These are phyloP conservation scores for Penaeus indicus DNA, from an alignment of 1,140 invertebrate genomes.

Conservation along the genomic window DNA sequence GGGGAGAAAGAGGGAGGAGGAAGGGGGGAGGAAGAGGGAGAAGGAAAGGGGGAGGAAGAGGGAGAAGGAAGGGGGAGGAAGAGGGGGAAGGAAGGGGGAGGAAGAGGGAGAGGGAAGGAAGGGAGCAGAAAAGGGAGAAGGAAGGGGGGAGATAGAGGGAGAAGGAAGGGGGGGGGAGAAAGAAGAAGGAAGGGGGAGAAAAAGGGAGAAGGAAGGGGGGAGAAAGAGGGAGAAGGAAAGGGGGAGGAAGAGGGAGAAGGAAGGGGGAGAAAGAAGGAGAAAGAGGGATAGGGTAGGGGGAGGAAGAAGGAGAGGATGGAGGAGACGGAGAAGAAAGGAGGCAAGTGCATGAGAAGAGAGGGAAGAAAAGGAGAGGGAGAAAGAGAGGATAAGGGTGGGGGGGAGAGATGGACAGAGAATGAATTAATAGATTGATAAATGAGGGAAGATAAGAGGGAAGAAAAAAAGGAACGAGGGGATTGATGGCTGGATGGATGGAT, in stretches of 20 bases:
- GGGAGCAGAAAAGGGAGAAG: neutral
- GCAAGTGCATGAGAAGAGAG: conserved; percentile 23
- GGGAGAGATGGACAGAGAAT: conserved; percentile 23
- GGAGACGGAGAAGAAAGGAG: neutral
- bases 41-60: neutral
- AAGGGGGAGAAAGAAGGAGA: neutral
- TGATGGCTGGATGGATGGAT: neutral
- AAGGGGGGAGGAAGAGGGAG: neutral
- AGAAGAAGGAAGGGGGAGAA: neutral
- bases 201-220: neutral
- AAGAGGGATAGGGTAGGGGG: neutral
- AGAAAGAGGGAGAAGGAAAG: neutral
- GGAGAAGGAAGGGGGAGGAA: neutral
- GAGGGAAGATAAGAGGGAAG: neutral
- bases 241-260: conserved; percentile 10
- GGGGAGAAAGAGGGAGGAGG: neutral
- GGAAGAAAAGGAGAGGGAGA: conserved; percentile 30
- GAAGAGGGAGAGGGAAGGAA: too few species aligned
- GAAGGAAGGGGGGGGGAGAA: neutral
- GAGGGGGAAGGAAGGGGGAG: neutral
- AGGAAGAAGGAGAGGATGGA: too few species aligned
- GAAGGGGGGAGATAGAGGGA: neutral
- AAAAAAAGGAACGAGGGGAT: conserved; percentile 9
- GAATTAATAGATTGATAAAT: neutral
- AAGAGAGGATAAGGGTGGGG: conserved; percentile 12